phyloP scores from a whole-genome alignment of 2,888 invertebrate genomes.

The Coenonympha glycerion region DNA sequence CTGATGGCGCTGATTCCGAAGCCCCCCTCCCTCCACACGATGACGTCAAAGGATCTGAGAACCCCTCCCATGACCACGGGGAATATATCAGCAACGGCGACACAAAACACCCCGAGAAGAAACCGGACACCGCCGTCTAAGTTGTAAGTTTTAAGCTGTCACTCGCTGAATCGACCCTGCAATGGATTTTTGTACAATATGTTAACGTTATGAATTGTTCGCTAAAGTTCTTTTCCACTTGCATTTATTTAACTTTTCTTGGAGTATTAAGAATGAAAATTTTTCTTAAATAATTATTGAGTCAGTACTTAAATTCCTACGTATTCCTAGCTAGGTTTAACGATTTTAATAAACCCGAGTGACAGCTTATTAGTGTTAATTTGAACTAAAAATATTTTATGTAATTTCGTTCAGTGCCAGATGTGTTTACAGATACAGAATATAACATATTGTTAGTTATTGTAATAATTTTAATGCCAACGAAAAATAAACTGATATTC shows the following conservation, averaged over 20 bases:
- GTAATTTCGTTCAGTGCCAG: conserved; percentile 18
- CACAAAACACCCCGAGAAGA: conserved; percentile 69
- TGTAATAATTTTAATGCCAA: conserved; percentile 21
- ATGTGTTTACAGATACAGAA: conserved; percentile 13
- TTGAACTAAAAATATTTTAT: conserved; percentile 7
- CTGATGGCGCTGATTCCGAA: conserved; percentile 78
- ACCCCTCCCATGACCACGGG: conserved; percentile 77
- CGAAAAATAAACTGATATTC: conserved; percentile 15
- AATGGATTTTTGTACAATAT: neutral
- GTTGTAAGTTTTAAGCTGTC: conserved; percentile 32
- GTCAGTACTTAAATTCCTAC: neutral
- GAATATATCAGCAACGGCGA: conserved; percentile 77
- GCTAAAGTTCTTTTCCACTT: neutral
- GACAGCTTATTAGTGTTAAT: conserved; percentile 13
- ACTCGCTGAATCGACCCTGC: conserved; percentile 14
- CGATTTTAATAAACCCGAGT: neutral
- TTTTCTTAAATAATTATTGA: neutral
- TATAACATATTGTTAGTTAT: conserved; percentile 19
- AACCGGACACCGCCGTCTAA: conserved; percentile 72
- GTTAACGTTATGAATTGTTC: no score
- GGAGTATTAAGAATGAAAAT: neutral
- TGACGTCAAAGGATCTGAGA: conserved; percentile 76
- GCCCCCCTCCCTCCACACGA: conserved; percentile 77
- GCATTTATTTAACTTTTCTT: neutral
- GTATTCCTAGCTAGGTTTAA: neutral